Base-by-base conservation (phyloP, 1,140 invertebrate genomes). In the Lasaia peninsularis region DNA sequence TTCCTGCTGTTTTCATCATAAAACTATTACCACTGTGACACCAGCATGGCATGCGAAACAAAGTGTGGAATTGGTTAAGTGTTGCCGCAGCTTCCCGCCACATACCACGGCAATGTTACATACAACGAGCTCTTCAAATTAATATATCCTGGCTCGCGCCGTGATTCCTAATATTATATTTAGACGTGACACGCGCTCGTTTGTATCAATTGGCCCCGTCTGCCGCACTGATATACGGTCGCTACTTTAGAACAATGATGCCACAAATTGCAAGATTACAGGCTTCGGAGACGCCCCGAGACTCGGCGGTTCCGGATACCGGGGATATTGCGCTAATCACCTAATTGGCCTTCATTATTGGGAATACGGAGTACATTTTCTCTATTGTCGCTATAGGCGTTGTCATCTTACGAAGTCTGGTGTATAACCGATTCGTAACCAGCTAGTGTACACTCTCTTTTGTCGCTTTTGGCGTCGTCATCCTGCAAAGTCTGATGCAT, bases 91-190 rank as follows among this genome's bases (percentile, higher is more conserved):
- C 55, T 54, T 64, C 51, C 35, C 58, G 58, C 65, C 70, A 67
- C 67, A 72, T 72, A 70, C 65, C 64, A 59, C 65, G 71, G 64
- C 61, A 67, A 65, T 70, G 67, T 72, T 72, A 71, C 69, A 73
- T 73, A 64, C 71, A 71, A 71, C 73, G 67, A 75, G 67, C 76
- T 80, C 78, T 88, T 71, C 77, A 88, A 84, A 88, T 86, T 84
- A 88, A 86, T 86, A 85, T 86, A 86, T 88, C 86, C 86, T 88
- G 83, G 86, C 83, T 80, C 78, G 80, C 82, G 86, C 86, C 83
- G 86, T 83, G 86, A 86, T 88, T 88, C 86, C 82, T 88, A 88
- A 88, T 88, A 88, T 88, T 88, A 88, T 88, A 88, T 88, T 86
- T 88, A 88, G 86, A 86, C 81, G 80, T 86, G 86, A 88, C 86